Conservation (phyloP, 2,888 invertebrate species). For the Nomada ruficornis region DNA sequence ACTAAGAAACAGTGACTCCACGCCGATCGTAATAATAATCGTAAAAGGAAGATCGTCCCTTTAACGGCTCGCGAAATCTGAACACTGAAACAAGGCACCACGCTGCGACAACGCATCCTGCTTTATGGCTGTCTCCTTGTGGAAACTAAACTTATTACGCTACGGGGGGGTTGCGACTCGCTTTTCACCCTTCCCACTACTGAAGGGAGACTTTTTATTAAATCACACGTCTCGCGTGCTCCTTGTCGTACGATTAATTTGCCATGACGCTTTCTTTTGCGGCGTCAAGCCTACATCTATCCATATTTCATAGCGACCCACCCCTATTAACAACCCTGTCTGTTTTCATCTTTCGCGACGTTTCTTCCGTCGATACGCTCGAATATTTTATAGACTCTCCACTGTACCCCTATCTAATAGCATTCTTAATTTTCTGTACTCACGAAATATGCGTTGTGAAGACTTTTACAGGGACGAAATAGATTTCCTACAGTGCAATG, state of each 20-base stretch:
- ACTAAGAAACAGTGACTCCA: conserved; percentile 16
- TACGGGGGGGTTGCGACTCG: conserved; percentile 63
- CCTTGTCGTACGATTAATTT: conserved; percentile 81
- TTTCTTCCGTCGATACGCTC: conserved; percentile 17
- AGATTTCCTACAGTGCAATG: background rate
- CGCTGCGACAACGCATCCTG: conserved; percentile 74
- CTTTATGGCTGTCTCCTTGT: conserved; percentile 82
- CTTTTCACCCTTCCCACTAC: conserved; percentile 58
- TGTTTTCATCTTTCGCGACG: conserved; percentile 58
- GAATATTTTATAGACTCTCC: conserved; percentile 39
- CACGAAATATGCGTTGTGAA: background rate
- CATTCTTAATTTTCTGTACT: conserved; percentile 6
- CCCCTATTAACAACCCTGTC: conserved; percentile 4
- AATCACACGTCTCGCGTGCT: conserved; percentile 80
- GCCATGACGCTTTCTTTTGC: conserved; percentile 79
- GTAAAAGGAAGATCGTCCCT: conserved; percentile 43
- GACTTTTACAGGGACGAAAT: background rate
- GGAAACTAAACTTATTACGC: conserved; percentile 84
- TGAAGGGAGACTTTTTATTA: conserved; percentile 80
- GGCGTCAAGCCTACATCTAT: conserved; percentile 69
- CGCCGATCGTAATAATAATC: conserved; percentile 16
- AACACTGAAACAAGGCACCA: conserved; percentile 71
- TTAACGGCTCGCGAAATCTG: conserved; percentile 66
- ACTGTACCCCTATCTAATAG: background rate
- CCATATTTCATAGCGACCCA: conserved; percentile 74